These are phyloP conservation scores for Polia nebulosa DNA, from an alignment of 2,888 invertebrate species.

Conservation along the genomic window DNA sequence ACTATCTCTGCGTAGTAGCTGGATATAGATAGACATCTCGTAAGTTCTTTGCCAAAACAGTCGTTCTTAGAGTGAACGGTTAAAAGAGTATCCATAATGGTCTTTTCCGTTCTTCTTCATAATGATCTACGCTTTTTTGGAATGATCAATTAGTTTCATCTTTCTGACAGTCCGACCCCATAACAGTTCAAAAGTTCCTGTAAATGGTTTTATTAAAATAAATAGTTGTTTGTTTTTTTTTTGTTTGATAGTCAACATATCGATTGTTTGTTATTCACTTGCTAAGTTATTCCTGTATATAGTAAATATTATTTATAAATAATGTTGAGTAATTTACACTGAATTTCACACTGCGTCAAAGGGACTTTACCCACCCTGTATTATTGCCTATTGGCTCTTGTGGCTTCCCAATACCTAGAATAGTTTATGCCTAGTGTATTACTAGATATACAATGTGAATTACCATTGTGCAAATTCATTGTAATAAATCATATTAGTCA, in stretches of 20 bases:
- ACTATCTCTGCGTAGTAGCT: too few species aligned
- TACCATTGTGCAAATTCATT: slow-evolving; percentile 33
- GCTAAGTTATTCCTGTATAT: neutral
- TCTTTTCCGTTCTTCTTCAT: neutral
- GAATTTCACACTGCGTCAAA: slow-evolving; percentile 15
- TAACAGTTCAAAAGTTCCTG: too few species aligned
- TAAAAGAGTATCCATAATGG: neutral
- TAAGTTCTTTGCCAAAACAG: neutral
- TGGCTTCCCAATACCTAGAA: slow-evolving; percentile 45
- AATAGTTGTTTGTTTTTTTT: too few species aligned
- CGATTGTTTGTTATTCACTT: slow-evolving; percentile 5
- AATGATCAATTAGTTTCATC: too few species aligned
- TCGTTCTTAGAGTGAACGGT: neutral
- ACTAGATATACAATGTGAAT: slow-evolving; percentile 18
- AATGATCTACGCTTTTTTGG: neutral
- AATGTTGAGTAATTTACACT: slow-evolving; percentile 36
- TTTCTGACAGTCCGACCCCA: neutral
- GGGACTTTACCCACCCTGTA: slow-evolving; percentile 44
- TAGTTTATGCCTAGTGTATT: slow-evolving; percentile 7
- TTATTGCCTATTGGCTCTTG: slow-evolving; percentile 2
- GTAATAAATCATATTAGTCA: slow-evolving; percentile 42
- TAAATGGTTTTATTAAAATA: neutral
- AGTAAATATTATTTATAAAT: slow-evolving; percentile 25
- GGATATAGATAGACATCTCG: neutral
- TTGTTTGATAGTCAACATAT: slow-evolving; percentile 4